Evolutionary conservation across 2,113 vertebrate genomes (phyloP), one percentile per base, ranked within the genome.

Genomic region (Gobius niger): DNA sequence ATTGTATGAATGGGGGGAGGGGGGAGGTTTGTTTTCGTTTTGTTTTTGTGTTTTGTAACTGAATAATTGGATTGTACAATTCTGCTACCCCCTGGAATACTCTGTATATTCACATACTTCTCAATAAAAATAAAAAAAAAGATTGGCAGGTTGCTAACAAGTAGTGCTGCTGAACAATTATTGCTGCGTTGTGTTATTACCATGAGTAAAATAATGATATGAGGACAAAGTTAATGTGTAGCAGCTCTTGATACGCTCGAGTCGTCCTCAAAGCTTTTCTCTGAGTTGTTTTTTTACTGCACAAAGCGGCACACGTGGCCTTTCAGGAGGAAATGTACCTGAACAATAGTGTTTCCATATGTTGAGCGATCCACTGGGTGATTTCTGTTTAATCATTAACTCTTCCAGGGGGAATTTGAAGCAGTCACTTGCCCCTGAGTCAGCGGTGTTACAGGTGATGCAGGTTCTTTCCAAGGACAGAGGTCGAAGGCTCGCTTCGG

Each of bases 321-420:
- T 59, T 40, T 59, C 24, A 7, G 7, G 13, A 15, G 13, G 3
- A 13, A 41, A 9, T 14, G 56, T 59, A 9, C 34, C 4, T 60
- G 34, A 13, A 13, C 14, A 9, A 42, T 40, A 44, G 10, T 42
- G 40, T n/a, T 44, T 44, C 7, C 14, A 44, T 13, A 10, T 8
- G 7, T 0, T n/a, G 40, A 9, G 7, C 1, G 0, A 47, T n/a
- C 13, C 2, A 42, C 9, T 14, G 49, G 68, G 56, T 68, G 44
- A 64, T 73, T 67, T 49, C 47, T 50, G 61, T 51, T 54, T 78
- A 80, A 83, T 82, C 80, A 74, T 75, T 10, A 75, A 65, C 9
- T 7, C 44, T 42, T 52, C 47, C 46, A 44, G 6, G 63, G 73
- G 84, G 46, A 34, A 63, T 85, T 88, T 75, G 68, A 66, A 42